Evolutionary conservation across 2,888 invertebrate species (phyloP).

Genomic region (Cistogaster globosa): DNA sequence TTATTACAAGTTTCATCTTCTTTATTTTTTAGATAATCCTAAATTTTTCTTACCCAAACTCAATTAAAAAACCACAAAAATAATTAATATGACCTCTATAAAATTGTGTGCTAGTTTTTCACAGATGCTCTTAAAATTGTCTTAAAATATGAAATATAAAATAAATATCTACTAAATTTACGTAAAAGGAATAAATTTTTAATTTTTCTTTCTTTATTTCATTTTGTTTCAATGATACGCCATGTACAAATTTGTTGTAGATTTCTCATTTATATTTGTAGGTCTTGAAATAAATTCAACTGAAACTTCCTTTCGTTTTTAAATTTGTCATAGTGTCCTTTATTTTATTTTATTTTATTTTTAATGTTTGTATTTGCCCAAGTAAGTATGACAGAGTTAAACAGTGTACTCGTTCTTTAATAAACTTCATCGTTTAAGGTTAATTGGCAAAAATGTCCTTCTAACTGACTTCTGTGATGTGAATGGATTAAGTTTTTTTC

Average conservation of each 20-base stretch:
- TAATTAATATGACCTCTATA: slow-evolving; percentile 43
- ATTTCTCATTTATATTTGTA: slow-evolving; percentile 1
- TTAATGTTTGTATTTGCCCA: slow-evolving; percentile 8
- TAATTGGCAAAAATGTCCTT: slow-evolving; percentile 60
- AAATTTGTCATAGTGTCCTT: slow-evolving; percentile 63
- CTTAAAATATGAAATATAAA: slow-evolving; percentile 37
- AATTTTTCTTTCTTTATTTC: slow-evolving; percentile 62
- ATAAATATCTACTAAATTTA: slow-evolving; percentile 34
- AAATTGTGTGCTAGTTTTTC: background rate
- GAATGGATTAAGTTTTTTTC: slow-evolving; percentile 28
- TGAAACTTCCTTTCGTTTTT: slow-evolving; percentile 19
- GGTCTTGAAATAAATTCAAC: slow-evolving; percentile 6
- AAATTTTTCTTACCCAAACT: background rate
- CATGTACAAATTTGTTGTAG: background rate
- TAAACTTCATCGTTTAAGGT: slow-evolving; percentile 64
- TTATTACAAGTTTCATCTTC: too few relatives aligned
- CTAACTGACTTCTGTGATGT: slow-evolving; percentile 32
- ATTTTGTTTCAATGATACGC: slow-evolving; percentile 65
- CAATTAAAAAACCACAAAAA: slow-evolving; percentile 12
- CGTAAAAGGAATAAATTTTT: slow-evolving; percentile 60
- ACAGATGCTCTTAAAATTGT: background rate
- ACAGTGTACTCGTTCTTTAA: slow-evolving; percentile 39
- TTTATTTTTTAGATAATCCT: too few relatives aligned
- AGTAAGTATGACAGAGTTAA: slow-evolving; percentile 6
- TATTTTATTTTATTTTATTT: slow-evolving; percentile 8